These are phyloP conservation scores for Micronycteris hirsuta DNA, from an alignment of 2,113 vertebrate species.

Conservation along the genomic window DNA sequence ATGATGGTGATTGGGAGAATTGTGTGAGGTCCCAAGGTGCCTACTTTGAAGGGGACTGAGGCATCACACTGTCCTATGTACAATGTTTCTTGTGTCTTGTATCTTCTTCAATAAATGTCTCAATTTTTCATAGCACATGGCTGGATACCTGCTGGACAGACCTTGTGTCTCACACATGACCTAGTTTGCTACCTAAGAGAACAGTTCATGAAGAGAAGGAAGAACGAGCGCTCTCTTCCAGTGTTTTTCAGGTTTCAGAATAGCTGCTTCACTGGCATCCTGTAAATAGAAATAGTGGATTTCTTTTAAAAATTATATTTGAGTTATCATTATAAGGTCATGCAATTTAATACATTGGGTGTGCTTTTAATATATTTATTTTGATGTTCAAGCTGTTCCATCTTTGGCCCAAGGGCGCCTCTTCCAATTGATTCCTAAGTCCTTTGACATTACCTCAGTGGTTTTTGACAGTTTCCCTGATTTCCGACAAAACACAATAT, in stretches of 20 bases:
- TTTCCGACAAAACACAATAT: neutral
- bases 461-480: neutral
- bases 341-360: neutral
- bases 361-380: neutral
- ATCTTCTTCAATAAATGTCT: too few relatives aligned
- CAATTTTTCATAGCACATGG: too few relatives aligned
- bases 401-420: neutral
- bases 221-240: neutral
- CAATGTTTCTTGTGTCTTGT: too few relatives aligned
- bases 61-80: too few relatives aligned
- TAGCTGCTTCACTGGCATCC: neutral
- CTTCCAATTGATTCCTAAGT: neutral
- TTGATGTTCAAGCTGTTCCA: neutral
- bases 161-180: neutral
- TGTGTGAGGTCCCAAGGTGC: too few relatives aligned
- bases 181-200: neutral
- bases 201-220: neutral
- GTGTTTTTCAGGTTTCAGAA: neutral
- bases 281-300: neutral
- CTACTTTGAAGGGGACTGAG: too few relatives aligned
- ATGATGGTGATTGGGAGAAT: too few relatives aligned
- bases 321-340: neutral
- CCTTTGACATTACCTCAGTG: neutral
- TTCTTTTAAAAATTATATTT: neutral
- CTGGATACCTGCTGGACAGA: too few relatives aligned